A percentile compares a stretch with the other conserved stretches of the same genome.
These are phyloP conservation scores for Chondrilla cf. caribensis DNA, from an alignment of 37 sponge, comb jelly and placozoan species.

Conservation along the genomic window DNA sequence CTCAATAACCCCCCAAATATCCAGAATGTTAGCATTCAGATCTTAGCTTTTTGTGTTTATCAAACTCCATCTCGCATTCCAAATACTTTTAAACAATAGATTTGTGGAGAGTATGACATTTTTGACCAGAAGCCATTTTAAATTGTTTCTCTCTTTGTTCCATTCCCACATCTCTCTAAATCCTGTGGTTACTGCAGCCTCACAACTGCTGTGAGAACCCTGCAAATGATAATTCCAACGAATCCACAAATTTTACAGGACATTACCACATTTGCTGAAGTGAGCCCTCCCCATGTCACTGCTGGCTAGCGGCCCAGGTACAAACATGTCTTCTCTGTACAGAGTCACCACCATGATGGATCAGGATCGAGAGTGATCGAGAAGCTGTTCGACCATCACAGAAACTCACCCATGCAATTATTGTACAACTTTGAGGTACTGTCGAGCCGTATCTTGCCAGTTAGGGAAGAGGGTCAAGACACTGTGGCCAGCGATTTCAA, in stretches of 20 bases:
- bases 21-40: no score
- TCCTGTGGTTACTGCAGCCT: conserved; percentile 15
- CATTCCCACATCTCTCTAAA: no score
- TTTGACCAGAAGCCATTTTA: no score
- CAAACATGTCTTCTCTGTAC: no score
- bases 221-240: conserved; percentile 72
- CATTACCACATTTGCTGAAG: conserved; percentile 39
- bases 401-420: conserved; percentile 51
- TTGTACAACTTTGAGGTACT: conserved; percentile 81
- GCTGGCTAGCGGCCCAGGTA: not conserved
- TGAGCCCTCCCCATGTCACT: not conserved
- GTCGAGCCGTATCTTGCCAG: conserved; percentile 66
- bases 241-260: conserved; percentile 40
- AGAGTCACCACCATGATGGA: no score
- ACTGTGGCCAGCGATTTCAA: conserved; percentile 35
- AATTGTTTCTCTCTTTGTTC: no score
- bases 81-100: no score
- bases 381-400: conserved; percentile 35
- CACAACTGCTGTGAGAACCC: conserved; percentile 44
- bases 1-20: no score
- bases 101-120: no score
- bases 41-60: no score
- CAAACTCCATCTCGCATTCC: no score
- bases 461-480: conserved; percentile 16
- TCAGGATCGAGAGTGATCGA: conserved; percentile 24